Evolutionary conservation across 2,797 vertebrate genomes (phyloP), one percentile per base, ranked within the genome.

Genomic region (Falco concolor): DNA sequence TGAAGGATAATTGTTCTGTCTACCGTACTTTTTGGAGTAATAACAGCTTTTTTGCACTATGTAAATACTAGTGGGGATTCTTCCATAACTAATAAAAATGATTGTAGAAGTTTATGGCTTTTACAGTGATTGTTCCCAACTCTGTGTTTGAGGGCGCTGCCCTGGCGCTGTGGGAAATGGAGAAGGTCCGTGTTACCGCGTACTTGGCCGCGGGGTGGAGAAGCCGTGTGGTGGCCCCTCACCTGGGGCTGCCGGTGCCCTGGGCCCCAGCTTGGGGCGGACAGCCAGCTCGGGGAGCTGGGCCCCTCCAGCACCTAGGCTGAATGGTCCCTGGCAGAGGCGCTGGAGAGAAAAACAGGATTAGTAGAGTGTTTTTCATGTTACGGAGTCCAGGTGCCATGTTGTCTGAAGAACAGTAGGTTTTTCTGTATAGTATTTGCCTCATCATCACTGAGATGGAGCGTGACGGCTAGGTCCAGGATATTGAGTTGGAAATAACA

Each of bases 11-110:
- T 95, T 97, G 95, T 96, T 98, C 95, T 96, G 96, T 98, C 97
- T 97, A 96, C 95, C 94, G 53, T 97, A 97, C 96, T 85, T 98
- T 96, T 96, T 96, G 96, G 97, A 98, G 96, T 98, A 98, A 98
- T 98, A 98, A 98, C 98, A 97, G 98, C 98, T 98, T 98, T 98
- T 99, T 99, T 99, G 99, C 98, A 99, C 99, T 99, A 98, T 99
- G 99, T 99, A 99, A 98, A 99, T 99, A 99, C 98, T 98, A 98
- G 98, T 98, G 97, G 97, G 95, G 56, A 75, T 98, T 98, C 98
- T 98, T 98, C 98, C 98, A 98, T 98, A 98, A 98, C 98, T 98
- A 99, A 99, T 98, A 98, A 98, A 98, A 97, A 97, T 95, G 61
- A 97, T 97, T 97, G 96, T 97, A 97, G 93, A 97, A 97, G 95